These are phyloP conservation scores for Polymixis flavicincta DNA, from an alignment of 2,888 invertebrate species.

Conservation along the genomic window DNA sequence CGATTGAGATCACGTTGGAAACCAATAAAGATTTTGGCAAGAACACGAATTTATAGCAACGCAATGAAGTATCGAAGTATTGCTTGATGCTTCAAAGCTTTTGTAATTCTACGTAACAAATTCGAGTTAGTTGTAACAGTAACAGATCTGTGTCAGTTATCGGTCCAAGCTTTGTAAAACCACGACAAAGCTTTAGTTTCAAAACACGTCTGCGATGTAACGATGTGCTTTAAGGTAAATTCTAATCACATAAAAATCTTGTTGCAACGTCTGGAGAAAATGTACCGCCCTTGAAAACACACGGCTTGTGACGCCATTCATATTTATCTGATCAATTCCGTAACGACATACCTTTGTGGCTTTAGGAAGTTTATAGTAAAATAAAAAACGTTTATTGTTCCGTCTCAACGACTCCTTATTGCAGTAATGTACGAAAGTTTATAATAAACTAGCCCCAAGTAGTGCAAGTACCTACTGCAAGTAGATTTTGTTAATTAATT, in stretches of 20 bases:
- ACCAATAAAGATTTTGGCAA: slow-evolving; percentile 17
- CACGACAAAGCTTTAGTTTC: slow-evolving; percentile 38
- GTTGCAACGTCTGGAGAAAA: slow-evolving; percentile 56
- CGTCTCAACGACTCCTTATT: slow-evolving; percentile 55
- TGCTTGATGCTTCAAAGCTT: slow-evolving; percentile 17
- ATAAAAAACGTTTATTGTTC: slow-evolving; percentile 61
- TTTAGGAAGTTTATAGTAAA: slow-evolving; percentile 51
- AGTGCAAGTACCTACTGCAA: slow-evolving; percentile 1
- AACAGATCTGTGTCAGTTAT: slow-evolving; percentile 27
- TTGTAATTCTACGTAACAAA: slow-evolving; percentile 24
- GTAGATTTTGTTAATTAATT: slow-evolving; percentile 38
- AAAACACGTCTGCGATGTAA: slow-evolving; percentile 26
- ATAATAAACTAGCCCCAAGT: slow-evolving; percentile 37
- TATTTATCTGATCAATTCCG: slow-evolving; percentile 60
- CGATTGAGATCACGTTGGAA: slow-evolving; percentile 9
- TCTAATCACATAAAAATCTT: slow-evolving; percentile 47
- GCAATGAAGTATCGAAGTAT: slow-evolving; percentile 9
- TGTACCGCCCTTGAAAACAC: slow-evolving; percentile 60
- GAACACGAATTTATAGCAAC: slow-evolving; percentile 14
- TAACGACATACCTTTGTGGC: slow-evolving; percentile 47
- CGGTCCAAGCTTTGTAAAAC: slow-evolving; percentile 13
- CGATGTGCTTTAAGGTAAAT: slow-evolving; percentile 40
- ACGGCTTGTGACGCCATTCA: slow-evolving; percentile 50
- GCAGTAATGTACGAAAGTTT: slow-evolving; percentile 32
- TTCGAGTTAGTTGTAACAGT: slow-evolving; percentile 5